phyloP scores from a whole-genome alignment of 2,113 vertebrate genomes.

The Rhea pennata region DNA sequence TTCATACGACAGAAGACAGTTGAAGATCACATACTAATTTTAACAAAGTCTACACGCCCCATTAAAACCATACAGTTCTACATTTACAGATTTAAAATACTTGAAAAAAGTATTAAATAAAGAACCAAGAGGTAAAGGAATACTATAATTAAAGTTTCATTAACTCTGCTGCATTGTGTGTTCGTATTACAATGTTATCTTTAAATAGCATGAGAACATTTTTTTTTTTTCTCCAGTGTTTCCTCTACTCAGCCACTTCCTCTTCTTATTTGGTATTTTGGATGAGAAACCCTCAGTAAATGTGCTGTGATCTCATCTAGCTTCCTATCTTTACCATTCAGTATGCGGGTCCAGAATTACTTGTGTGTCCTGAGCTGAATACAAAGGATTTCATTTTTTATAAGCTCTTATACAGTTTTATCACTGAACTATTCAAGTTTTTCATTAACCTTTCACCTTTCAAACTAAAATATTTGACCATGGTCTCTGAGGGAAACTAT shows the following conservation, averaged over 20 bases:
- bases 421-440: background rate
- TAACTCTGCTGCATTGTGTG: background rate
- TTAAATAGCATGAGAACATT: background rate
- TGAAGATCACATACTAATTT: background rate
- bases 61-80: background rate
- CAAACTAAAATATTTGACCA: slow-evolving; percentile 5
- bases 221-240: background rate
- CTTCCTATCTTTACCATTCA: background rate
- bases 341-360: background rate
- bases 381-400: slow-evolving; percentile 47
- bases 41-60: background rate
- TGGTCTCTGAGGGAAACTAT: background rate
- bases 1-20: background rate
- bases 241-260: background rate
- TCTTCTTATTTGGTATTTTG: background rate
- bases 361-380: background rate
- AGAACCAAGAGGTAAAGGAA: background rate
- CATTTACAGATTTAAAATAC: background rate
- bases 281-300: background rate
- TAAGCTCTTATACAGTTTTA: background rate
- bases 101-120: background rate
- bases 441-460: slow-evolving; percentile 57
- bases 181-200: slow-evolving; percentile 34
- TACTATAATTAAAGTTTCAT: slow-evolving; percentile 30
- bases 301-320: background rate